A percentile compares a stretch with the other conserved stretches of the same genome.
These are phyloP conservation scores for Drosophila atripex DNA, from an alignment of 2,888 invertebrate genomes.

Conservation along the genomic window DNA sequence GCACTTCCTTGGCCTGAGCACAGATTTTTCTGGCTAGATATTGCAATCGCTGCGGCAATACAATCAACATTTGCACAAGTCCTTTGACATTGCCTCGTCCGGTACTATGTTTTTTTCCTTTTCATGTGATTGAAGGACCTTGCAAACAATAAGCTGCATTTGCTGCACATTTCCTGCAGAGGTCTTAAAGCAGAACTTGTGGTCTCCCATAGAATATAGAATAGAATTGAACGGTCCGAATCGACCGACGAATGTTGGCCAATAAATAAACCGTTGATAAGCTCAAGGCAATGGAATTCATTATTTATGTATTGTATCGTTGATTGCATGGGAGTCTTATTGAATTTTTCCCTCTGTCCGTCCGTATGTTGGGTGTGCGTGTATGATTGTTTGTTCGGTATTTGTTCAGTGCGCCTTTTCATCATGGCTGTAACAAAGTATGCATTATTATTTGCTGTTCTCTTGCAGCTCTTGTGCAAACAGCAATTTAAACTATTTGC, in stretches of 20 bases:
- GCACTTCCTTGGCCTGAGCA: slow-evolving; percentile 38
- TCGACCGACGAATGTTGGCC: slow-evolving; percentile 45
- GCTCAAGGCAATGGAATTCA: slow-evolving; percentile 75
- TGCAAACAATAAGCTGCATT: slow-evolving; percentile 71
- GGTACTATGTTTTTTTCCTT: not conserved
- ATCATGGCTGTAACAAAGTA: slow-evolving; percentile 30
- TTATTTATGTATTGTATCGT: slow-evolving; percentile 71
- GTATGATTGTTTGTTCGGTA: slow-evolving; percentile 43
- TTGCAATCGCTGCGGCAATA: slow-evolving; percentile 45
- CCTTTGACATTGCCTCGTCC: slow-evolving; percentile 61
- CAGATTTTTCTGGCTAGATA: slow-evolving; percentile 50
- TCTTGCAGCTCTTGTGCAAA: slow-evolving; percentile 37
- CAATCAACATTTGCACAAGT: slow-evolving; percentile 77
- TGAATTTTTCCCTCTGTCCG: slow-evolving; percentile 39
- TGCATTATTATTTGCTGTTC: slow-evolving; percentile 47
- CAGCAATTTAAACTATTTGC: slow-evolving; percentile 50
- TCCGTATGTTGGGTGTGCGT: slow-evolving; percentile 18
- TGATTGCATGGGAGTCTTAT: slow-evolving; percentile 65
- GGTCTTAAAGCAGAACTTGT: slow-evolving; percentile 50
- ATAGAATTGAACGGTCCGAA: not conserved
- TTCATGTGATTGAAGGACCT: not conserved
- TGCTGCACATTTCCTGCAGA: slow-evolving; percentile 46
- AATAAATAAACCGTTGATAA: slow-evolving; percentile 78
- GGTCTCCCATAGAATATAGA: not conserved
- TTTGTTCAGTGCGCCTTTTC: slow-evolving; percentile 43